phyloP scores from a whole-genome alignment of 1,140 invertebrate species.

The Neodiprion lecontei region DNA sequence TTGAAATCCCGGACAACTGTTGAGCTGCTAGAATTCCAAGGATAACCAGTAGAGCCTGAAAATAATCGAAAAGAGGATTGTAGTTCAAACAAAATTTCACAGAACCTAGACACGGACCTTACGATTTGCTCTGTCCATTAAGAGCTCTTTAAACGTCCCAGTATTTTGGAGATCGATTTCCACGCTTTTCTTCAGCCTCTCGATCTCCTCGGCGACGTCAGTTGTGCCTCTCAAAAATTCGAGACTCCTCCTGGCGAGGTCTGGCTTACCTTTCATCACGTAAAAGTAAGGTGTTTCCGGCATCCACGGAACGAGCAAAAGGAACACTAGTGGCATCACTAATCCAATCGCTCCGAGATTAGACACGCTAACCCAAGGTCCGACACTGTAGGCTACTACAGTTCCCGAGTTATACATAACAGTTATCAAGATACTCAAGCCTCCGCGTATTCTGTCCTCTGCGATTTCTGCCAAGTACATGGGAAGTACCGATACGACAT shows the following conservation, averaged over 20 bases:
- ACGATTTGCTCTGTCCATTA: constrained; percentile 64
- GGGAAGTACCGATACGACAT: constrained; percentile 66
- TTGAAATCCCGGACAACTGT: constrained; percentile 75
- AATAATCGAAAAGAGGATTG: not conserved
- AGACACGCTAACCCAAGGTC: constrained; percentile 46
- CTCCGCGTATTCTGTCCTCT: constrained; percentile 68
- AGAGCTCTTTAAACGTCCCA: constrained; percentile 63
- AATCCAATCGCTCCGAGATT: constrained; percentile 52
- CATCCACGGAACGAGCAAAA: constrained; percentile 53
- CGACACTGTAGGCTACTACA: constrained; percentile 59
- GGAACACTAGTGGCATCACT: constrained; percentile 53
- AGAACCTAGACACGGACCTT: constrained; percentile 41
- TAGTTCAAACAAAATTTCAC: not conserved
- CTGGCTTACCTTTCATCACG: constrained; percentile 27
- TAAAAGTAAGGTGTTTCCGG: constrained; percentile 63
- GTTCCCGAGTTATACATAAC: constrained; percentile 63
- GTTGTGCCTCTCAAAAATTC: constrained; percentile 62
- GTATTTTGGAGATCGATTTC: constrained; percentile 59
- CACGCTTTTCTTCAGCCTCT: constrained; percentile 65
- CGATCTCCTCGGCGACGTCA: constrained; percentile 66
- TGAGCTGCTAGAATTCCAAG: constrained; percentile 72
- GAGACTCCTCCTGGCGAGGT: constrained; percentile 58
- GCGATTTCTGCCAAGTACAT: constrained; percentile 71
- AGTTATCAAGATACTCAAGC: constrained; percentile 67
- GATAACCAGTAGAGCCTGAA: constrained; percentile 65